Base-by-base conservation (phyloP, 2,888 invertebrate genomes). In the Amphiduros pacificus region DNA sequence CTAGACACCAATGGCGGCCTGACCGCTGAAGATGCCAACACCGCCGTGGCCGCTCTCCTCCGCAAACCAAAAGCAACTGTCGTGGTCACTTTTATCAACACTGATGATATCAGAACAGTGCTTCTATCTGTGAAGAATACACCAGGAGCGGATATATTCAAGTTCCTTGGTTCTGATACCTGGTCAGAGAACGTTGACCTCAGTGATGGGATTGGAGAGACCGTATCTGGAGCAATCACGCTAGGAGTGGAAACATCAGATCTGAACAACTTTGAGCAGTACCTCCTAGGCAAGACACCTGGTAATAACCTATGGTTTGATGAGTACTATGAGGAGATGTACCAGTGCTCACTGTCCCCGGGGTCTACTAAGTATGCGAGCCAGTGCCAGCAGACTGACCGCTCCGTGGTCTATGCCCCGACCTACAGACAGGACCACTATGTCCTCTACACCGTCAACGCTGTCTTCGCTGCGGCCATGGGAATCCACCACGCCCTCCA, bases 301-400 rank as follows among this genome's bases (percentile, higher is more conserved):
- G 63, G 61, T 20, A 63, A 70, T 14, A 82, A 84, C 63, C 83
- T 83, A 1, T 84, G 84, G 84, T 84, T 84, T 70, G 64, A 73
- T n/a, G 81, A 83, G 36, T 49, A 79, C 66, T 83, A 81, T 75
- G 75, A 82, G 64, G 64, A 76, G 28, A 74, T 80, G 24, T 78
- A 76, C 60, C 73, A 82, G 52, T 83, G 83, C 66, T 77, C 77
- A 56, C 64, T 75, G 24, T 70, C 74, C 2, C 66, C 68, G 2
- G 66, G 69, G n/a, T 32, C 64, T 6, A 26, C 32, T 2, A 51
- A 41, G 36, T 55, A 55, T 40, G 31, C 51, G 9, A 36, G 28
- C 22, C 24, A n/a, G 24, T 63, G 63, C 48, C 32, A 29, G 2
- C 5, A 48, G 9, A 32, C 31, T 48, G 20, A 6, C 2, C 20